Evolutionary conservation across 1,140 invertebrate genomes (phyloP), one percentile per base, ranked within the genome.

Genomic region (Neelides sp.): DNA sequence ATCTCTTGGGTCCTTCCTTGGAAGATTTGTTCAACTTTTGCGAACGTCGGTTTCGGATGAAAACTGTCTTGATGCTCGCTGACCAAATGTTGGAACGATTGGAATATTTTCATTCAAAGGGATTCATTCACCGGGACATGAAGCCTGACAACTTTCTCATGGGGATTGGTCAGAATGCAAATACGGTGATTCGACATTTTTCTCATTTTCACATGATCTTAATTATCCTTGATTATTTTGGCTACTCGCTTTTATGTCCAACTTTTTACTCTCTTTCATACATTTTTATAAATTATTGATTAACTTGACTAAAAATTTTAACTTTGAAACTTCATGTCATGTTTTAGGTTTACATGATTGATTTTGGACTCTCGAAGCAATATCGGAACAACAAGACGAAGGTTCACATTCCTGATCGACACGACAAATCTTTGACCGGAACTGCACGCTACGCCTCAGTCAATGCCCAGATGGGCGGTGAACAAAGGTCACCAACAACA

Each of bases 121-220:
- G 75, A 55, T 77, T 77, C 62, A 76, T 80, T 50, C 78, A 80
- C 63, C 68, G 78, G 19, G 65, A 66, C 46, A 73, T 75, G 64
- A 73, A 76, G 37, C 76, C 75, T 23, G 79, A 80, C 62, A 80
- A 80, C 64, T 80, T 80, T 67, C 67, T 80, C 28, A 80, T 80
- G 75, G 58, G 50, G 40, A 24, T 45, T 10, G 27, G 45, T 17
- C 62, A 69, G 37, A 70, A 74, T 59, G 71, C 71, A 53, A 74
- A 74, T 1, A 17, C 12, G 0, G 44, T 45, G 23, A 37, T 23
- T 19, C 4, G 8, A 37, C 3, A 36, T 13, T 37, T 1, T 3
- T n/a, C n/a, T n/a, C n/a, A n/a, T n/a, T n/a, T n/a, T n/a, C n/a
- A n/a, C n/a, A n/a, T n/a, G n/a, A n/a, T n/a, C n/a, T n/a, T n/a